These are phyloP conservation scores for Anthophora plumipes DNA, from an alignment of 2,888 invertebrate species.

Conservation along the genomic window DNA sequence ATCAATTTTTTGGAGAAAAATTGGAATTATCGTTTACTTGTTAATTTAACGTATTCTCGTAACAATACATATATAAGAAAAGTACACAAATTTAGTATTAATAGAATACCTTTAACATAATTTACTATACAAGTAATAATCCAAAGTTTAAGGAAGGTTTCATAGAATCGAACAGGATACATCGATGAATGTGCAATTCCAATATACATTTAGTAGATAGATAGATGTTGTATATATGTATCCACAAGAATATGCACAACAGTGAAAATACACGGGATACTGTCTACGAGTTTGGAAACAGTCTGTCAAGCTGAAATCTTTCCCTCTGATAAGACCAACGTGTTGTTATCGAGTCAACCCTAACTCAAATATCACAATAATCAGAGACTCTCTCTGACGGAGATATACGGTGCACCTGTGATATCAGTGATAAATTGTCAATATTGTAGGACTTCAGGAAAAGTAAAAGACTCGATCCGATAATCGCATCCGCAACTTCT, in stretches of 20 bases:
- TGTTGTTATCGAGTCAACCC: conserved; percentile 79
- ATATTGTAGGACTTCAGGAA: background rate
- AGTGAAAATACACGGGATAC: conserved; percentile 48
- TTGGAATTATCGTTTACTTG: too few species aligned
- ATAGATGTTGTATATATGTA: conserved; percentile 29
- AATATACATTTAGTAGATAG: conserved; percentile 15
- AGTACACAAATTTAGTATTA: too few species aligned
- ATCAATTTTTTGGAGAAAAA: too few species aligned
- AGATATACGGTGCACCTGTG: conserved; percentile 39
- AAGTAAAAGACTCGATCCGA: too few species aligned
- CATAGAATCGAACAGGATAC: conserved; percentile 29
- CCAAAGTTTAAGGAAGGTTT: too few species aligned
- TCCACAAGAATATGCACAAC: background rate
- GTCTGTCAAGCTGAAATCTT: conserved; percentile 76
- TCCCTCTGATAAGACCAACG: conserved; percentile 77
- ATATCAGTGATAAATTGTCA: conserved; percentile 16
- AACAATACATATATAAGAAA: too few species aligned
- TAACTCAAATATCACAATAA: conserved; percentile 80
- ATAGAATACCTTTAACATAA: too few species aligned
- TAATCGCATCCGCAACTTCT: too few species aligned
- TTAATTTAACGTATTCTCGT: too few species aligned
- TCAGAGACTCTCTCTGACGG: conserved; percentile 61
- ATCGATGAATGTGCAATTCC: conserved; percentile 24
- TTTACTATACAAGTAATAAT: too few species aligned
- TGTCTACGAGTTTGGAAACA: conserved; percentile 68